Conservation (phyloP, 1,140 invertebrate genomes). For the Doryteuthis pealeii region DNA sequence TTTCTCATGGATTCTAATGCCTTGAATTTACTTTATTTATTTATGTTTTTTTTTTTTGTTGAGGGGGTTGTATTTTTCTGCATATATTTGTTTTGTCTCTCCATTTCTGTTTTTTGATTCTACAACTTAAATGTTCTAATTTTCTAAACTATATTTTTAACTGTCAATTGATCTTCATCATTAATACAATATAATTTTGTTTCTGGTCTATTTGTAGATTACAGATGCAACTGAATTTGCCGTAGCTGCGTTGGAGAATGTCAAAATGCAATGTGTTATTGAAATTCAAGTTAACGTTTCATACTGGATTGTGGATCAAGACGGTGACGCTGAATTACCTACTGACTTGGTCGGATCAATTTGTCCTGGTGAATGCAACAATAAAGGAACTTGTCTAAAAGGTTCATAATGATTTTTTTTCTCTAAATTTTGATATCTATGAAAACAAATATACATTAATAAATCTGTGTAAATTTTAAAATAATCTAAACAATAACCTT, state of each 20-base stretch:
- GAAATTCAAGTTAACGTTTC: constrained; percentile 32
- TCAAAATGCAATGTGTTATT: constrained; percentile 36
- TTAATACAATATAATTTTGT: not conserved
- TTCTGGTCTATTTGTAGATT: constrained; percentile 25
- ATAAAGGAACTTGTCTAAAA: constrained; percentile 30
- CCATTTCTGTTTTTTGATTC: no score
- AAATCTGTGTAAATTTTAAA: no score
- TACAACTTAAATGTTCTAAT: no score
- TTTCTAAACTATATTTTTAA: no score
- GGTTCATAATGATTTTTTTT: constrained; percentile 19
- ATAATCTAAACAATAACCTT: no score
- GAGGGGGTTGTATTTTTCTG: no score
- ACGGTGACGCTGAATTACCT: constrained; percentile 23
- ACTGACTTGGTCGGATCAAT: constrained; percentile 22
- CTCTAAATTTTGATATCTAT: not conserved
- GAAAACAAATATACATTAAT: not conserved
- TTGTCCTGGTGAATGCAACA: constrained; percentile 38
- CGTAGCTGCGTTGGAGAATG: constrained; percentile 24
- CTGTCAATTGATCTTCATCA: no score
- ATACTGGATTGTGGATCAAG: constrained; percentile 25
- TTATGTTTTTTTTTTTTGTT: no score
- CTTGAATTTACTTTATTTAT: no score
- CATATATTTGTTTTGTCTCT: no score
- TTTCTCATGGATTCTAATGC: no score
- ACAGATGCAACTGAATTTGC: constrained; percentile 35